A percentile compares a stretch with the other conserved stretches of the same genome.
phyloP scores from a whole-genome alignment of 2,113 vertebrate species.

The Hypomesus transpacificus region DNA sequence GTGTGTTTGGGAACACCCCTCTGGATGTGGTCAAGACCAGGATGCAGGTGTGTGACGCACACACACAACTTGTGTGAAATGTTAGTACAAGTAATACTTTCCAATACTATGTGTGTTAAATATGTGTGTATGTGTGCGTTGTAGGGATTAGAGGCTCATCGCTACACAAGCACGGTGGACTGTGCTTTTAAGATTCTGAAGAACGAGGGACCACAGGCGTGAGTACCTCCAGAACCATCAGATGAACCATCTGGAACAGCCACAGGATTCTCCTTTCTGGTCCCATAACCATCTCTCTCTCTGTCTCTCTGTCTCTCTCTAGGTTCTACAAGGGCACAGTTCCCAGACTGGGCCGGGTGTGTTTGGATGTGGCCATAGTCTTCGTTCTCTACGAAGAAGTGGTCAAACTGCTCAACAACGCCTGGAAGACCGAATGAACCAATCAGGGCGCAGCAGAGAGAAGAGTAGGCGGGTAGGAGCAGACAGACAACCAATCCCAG shows the following conservation, averaged over 20 bases:
- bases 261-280: neutral
- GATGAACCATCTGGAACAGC: too few relatives aligned
- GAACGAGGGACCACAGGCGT: constrained; percentile 77
- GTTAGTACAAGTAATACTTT: neutral
- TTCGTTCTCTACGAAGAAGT: constrained; percentile 76
- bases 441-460: neutral
- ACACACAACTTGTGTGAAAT: too few relatives aligned
- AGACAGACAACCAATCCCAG: constrained; percentile 38
- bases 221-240: constrained; percentile 39
- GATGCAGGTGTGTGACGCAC: constrained; percentile 71
- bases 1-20: constrained; percentile 81
- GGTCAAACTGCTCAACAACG: constrained; percentile 69
- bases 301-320: neutral
- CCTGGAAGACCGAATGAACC: constrained; percentile 70
- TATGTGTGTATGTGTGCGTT: constrained; percentile 3
- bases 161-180: constrained; percentile 77
- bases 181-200: constrained; percentile 80
- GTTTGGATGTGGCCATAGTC: constrained; percentile 71
- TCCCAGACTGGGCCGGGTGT: constrained; percentile 65
- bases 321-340: constrained; percentile 78
- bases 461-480: constrained; percentile 11
- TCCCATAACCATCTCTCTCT: neutral
- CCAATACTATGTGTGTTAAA: neutral
- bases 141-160: constrained; percentile 75
- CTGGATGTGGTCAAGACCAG: constrained; percentile 80